Conservation (phyloP, 1,140 invertebrate genomes). For the Zophobas morio region DNA sequence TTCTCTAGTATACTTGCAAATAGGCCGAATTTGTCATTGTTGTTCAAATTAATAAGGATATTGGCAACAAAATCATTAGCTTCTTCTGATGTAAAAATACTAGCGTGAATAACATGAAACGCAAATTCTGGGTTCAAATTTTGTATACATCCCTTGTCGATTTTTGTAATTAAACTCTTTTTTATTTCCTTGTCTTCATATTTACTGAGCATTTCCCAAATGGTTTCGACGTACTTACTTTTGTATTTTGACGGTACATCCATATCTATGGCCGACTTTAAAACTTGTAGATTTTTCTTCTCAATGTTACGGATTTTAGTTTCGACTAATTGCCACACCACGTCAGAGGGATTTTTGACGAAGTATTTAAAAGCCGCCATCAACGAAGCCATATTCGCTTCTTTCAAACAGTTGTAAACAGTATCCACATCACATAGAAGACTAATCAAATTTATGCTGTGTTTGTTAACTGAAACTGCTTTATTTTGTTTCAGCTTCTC, state of each 20-base stretch:
- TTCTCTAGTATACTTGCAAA: conserved; percentile 21
- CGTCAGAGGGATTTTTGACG: conserved; percentile 11
- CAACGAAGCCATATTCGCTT: not conserved
- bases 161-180: not conserved
- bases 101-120: not conserved
- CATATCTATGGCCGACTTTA: conserved; percentile 3
- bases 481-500: not conserved
- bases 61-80: conserved; percentile 1
- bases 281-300: not conserved
- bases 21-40: not conserved
- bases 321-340: conserved; percentile 13
- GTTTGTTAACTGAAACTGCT: conserved; percentile 30
- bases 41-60: not conserved
- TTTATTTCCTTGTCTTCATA: conserved; percentile 9
- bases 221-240: not conserved
- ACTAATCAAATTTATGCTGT: conserved; percentile 11
- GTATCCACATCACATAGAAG: conserved; percentile 5
- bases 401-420: not conserved
- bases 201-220: conserved; percentile 28
- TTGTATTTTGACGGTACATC: not conserved
- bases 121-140: not conserved
- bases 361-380: conserved; percentile 24
- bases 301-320: not conserved
- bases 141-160: not conserved
- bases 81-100: not conserved